phyloP scores from a whole-genome alignment of 2,888 invertebrate genomes.

The Prosopocoilus inquinatus region DNA sequence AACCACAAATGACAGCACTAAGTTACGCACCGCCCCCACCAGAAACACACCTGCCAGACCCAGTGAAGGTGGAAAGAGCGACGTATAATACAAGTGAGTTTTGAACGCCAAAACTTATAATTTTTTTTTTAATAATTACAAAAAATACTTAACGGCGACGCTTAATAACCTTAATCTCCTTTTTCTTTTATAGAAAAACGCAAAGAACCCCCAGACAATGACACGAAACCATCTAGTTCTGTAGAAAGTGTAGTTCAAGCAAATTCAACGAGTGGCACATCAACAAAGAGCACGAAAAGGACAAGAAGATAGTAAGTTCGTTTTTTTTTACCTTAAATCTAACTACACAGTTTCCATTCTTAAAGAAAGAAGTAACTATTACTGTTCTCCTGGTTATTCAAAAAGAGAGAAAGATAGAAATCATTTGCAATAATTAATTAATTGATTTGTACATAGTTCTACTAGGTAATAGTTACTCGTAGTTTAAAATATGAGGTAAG shows the following conservation, averaged over 20 bases:
- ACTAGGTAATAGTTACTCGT: slow-evolving; percentile 1
- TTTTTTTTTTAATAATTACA: not conserved
- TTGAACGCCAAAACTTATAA: not conserved
- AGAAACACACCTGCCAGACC: slow-evolving; percentile 46
- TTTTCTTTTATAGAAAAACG: slow-evolving; percentile 67
- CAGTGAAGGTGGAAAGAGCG: slow-evolving; percentile 51
- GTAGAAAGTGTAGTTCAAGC: slow-evolving; percentile 56
- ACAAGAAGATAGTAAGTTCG: slow-evolving; percentile 75
- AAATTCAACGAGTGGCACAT: slow-evolving; percentile 53
- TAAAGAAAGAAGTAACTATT: not conserved
- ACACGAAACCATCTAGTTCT: slow-evolving; percentile 61
- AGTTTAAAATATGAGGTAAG: slow-evolving; percentile 8
- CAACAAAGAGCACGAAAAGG: slow-evolving; percentile 61
- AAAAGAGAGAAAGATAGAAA: too few relatives aligned
- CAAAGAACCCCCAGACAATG: slow-evolving; percentile 78
- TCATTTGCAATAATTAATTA: not conserved
- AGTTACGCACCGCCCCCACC: slow-evolving; percentile 54
- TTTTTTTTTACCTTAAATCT: not conserved
- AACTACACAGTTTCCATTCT: not conserved
- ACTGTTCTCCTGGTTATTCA: too few relatives aligned
- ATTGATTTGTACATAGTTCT: slow-evolving; percentile 4
- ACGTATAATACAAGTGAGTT: slow-evolving; percentile 51
- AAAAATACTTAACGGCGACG: not conserved
- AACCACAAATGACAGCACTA: slow-evolving; percentile 56
- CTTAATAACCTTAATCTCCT: slow-evolving; percentile 4